Percentiles rank a stretch among this genome's conserved stretches.
phyloP scores from a whole-genome alignment of 92 coral and sea anemone species.

The Epizoanthus stellaris region DNA sequence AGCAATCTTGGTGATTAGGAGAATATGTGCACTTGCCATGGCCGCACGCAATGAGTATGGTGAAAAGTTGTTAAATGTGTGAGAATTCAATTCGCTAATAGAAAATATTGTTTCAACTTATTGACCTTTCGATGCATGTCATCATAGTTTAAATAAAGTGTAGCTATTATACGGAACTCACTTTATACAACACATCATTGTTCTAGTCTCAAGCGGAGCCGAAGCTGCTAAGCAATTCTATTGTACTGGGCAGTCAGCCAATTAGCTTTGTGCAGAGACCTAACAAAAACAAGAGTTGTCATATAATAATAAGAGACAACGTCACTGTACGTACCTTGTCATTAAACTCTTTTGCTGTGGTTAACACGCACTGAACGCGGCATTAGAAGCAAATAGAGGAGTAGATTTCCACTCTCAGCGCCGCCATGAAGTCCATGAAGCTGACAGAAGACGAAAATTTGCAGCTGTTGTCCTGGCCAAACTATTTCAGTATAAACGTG shows the following conservation, averaged over 20 bases:
- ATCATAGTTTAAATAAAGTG: conserved; percentile 1
- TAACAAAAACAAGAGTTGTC: not conserved
- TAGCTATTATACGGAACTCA: not conserved
- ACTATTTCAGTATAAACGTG: not conserved
- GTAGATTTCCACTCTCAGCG: not conserved
- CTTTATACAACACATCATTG: not conserved
- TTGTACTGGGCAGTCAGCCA: not conserved
- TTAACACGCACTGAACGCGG: not conserved
- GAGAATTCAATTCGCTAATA: not conserved
- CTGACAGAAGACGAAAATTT: not conserved
- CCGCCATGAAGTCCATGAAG: not conserved
- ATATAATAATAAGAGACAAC: too few relatives aligned
- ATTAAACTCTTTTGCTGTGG: too few relatives aligned
- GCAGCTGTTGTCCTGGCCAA: not conserved
- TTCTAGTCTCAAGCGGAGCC: not conserved
- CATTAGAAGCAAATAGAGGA: not conserved
- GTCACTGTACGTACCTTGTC: too few relatives aligned
- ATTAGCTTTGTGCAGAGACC: not conserved
- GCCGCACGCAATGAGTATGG: not conserved
- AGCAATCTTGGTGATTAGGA: not conserved
- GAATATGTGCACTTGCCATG: not conserved
- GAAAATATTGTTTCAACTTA: conserved; percentile 13
- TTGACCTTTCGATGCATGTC: conserved; percentile 11
- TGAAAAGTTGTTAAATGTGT: not conserved
- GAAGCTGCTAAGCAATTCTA: conserved; percentile 1